A percentile compares a stretch with the other conserved stretches of the same genome.
Conservation (phyloP, 37 sponge, comb jelly and placozoan species). For the Aplysina aerophoba region DNA sequence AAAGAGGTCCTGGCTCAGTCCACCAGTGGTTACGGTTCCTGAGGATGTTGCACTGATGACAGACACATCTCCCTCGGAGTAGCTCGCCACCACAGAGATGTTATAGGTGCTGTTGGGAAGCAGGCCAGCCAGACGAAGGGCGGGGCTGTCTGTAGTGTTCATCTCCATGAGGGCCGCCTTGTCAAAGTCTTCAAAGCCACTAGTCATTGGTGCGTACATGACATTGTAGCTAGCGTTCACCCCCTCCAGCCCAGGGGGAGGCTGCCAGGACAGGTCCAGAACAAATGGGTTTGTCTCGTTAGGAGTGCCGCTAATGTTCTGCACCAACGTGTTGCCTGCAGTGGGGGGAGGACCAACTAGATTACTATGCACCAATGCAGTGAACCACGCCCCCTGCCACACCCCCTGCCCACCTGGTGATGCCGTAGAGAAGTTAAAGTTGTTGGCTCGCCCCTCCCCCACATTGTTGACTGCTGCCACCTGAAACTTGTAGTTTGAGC, state of each 20-base stretch:
- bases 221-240: neutral
- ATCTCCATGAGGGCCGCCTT: no score
- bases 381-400: neutral
- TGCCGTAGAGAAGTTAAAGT: neutral
- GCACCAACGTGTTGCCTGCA: neutral
- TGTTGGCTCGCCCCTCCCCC: neutral
- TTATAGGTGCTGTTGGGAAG: no score
- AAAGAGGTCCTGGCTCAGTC: no score
- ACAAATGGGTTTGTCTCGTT: neutral
- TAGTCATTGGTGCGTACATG: neutral
- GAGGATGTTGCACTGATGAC: no score
- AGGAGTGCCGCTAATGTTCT: neutral
- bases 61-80: no score
- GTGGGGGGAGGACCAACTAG: neutral
- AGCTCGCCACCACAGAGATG: neutral
- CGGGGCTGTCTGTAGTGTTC: no score
- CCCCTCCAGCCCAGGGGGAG: neutral
- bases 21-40: no score
- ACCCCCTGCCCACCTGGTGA: neutral
- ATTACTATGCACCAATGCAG: neutral
- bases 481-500: no score
- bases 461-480: no score
- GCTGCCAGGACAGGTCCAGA: neutral
- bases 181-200: neutral
- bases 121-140: no score